Evolutionary conservation across 2,888 invertebrate genomes (phyloP).

Genomic region (Prosopocoilus inquinatus): DNA sequence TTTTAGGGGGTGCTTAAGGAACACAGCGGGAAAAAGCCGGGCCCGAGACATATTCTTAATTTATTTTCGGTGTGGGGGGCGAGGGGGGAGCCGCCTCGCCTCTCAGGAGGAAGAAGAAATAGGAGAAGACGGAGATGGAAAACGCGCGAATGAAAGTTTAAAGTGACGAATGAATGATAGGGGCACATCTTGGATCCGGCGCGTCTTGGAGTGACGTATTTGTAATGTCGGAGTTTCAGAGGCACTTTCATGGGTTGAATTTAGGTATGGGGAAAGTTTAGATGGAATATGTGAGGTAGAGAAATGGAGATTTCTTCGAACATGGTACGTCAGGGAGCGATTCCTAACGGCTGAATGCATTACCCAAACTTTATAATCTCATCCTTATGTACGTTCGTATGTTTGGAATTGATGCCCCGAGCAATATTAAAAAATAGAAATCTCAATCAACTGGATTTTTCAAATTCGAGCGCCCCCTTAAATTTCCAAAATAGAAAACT

Average conservation of each 20-base stretch:
- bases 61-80: too few species aligned
- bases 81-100: too few species aligned
- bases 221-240: conserved; percentile 7
- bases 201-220: conserved; percentile 13
- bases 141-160: background rate
- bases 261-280: conserved; percentile 13
- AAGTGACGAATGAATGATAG: conserved; percentile 7
- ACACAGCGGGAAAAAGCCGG: too few species aligned
- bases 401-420: conserved; percentile 1
- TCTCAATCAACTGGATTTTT: too few species aligned
- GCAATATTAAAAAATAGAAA: too few species aligned
- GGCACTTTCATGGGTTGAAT: conserved; percentile 4
- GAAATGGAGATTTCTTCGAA: conserved; percentile 22
- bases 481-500: too few species aligned
- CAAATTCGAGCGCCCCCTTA: too few species aligned
- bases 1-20: too few species aligned
- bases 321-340: conserved; percentile 23
- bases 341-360: conserved; percentile 12
- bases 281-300: conserved; percentile 17
- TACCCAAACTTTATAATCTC: conserved; percentile 22
- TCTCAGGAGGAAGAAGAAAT: background rate
- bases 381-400: conserved; percentile 9
- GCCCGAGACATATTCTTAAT: too few species aligned
- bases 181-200: conserved; percentile 7
- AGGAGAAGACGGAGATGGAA: background rate